phyloP scores from a whole-genome alignment of 2,113 vertebrate genomes.

The Rhinoptilus africanus region DNA sequence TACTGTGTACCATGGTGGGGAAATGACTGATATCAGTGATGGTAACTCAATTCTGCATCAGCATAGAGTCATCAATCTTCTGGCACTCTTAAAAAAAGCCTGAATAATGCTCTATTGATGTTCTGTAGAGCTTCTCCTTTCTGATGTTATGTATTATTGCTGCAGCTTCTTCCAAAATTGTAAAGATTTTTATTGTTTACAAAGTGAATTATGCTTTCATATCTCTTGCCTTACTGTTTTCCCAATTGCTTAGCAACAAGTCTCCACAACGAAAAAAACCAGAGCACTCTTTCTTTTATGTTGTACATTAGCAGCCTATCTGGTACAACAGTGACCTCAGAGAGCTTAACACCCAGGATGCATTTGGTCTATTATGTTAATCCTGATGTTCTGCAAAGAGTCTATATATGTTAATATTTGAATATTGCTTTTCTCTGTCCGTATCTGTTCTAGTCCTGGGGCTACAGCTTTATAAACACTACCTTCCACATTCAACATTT shows the following conservation, averaged over 20 bases:
- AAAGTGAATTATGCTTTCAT: conserved; percentile 76
- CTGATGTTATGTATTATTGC: conserved; percentile 69
- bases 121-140: conserved; percentile 33
- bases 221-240: conserved; percentile 48
- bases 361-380: background rate
- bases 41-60: conserved; percentile 67
- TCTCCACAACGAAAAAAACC: conserved; percentile 5
- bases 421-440: background rate
- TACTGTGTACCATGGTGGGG: background rate
- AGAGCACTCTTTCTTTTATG: conserved; percentile 22
- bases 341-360: background rate
- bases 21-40: conserved; percentile 63
- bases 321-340: background rate
- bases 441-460: background rate
- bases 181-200: conserved; percentile 69
- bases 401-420: background rate
- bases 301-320: background rate
- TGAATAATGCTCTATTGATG: conserved; percentile 60
- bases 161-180: conserved; percentile 52
- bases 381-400: background rate
- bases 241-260: conserved; percentile 75
- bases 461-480: background rate
- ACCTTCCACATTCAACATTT: background rate
- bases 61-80: conserved; percentile 49
- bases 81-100: conserved; percentile 24